These are phyloP conservation scores for Pampus argenteus DNA, from an alignment of 2,797 vertebrate species.

Conservation along the genomic window DNA sequence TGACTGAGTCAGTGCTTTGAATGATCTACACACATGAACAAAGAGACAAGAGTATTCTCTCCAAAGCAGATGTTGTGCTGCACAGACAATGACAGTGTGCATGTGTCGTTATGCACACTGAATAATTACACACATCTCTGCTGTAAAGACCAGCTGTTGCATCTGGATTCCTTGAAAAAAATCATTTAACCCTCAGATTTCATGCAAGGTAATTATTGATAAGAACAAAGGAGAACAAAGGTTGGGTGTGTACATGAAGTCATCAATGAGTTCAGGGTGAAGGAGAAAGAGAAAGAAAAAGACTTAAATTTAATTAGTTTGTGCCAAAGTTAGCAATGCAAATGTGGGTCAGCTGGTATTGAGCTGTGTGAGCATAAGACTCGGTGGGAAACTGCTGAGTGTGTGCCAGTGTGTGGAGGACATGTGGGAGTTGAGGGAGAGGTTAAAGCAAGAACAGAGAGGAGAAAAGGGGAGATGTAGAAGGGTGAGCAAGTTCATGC, in stretches of 20 bases:
- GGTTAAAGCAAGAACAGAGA: constrained; percentile 36
- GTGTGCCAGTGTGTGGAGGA: constrained; percentile 19
- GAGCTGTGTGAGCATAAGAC: constrained; percentile 24
- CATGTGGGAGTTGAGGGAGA: constrained; percentile 35
- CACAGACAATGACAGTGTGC: not conserved
- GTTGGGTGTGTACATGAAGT: not conserved
- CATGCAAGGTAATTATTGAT: not conserved
- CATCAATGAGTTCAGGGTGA: constrained; percentile 8
- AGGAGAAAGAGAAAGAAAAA: not conserved
- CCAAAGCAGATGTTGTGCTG: not conserved
- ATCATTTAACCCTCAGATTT: constrained; percentile 12
- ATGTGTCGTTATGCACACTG: not conserved
- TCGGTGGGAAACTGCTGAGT: constrained; percentile 45
- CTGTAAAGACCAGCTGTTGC: constrained; percentile 50
- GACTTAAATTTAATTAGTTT: constrained; percentile 13
- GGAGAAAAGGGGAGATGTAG: constrained; percentile 8
- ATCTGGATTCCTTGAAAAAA: constrained; percentile 40
- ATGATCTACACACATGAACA: too few species aligned
- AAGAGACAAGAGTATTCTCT: not conserved
- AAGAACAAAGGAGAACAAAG: not conserved
- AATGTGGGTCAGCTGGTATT: constrained; percentile 34
- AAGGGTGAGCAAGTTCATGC: constrained; percentile 67
- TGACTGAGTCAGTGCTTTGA: too few species aligned
- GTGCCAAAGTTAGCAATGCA: constrained; percentile 25
- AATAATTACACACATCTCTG: constrained; percentile 17